Conservation (phyloP, 2,888 invertebrate species). For the Agrotis clavis region DNA sequence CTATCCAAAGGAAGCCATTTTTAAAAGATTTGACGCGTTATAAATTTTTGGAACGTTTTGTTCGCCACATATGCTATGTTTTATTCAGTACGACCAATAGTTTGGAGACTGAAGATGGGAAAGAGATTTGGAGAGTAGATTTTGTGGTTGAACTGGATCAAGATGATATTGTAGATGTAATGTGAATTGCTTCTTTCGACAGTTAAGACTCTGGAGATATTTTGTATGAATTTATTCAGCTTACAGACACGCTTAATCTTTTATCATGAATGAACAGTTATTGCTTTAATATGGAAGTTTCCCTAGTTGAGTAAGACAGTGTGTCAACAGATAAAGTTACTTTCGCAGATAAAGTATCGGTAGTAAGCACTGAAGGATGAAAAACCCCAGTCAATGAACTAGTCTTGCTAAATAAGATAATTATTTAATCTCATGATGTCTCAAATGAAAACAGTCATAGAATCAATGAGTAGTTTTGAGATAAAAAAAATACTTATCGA, state of each 20-base stretch:
- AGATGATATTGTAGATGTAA: background rate
- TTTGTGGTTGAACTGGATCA: background rate
- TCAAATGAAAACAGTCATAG: background rate
- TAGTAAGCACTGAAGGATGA: background rate
- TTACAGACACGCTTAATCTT: too few species aligned
- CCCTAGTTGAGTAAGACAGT: too few species aligned
- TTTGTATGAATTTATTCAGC: too few species aligned
- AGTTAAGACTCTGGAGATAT: background rate
- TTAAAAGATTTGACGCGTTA: constrained; percentile 89
- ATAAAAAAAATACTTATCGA: background rate
- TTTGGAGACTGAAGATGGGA: background rate
- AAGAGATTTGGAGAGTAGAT: constrained; percentile 4
- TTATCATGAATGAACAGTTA: too few species aligned
- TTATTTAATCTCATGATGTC: background rate
- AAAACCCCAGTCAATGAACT: background rate
- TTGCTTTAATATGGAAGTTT: too few species aligned
- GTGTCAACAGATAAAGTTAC: background rate
- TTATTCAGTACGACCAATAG: constrained; percentile 42
- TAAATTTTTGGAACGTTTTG: constrained; percentile 87
- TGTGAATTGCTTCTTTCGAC: background rate
- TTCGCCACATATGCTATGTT: constrained; percentile 75
- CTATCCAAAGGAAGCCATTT: constrained; percentile 89
- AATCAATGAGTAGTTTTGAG: background rate
- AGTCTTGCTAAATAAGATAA: too few species aligned
- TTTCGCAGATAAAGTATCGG: background rate